Evolutionary conservation across 1,140 invertebrate genomes (phyloP), one percentile per base, ranked within the genome.

Genomic region (Brachystomella parvula): DNA sequence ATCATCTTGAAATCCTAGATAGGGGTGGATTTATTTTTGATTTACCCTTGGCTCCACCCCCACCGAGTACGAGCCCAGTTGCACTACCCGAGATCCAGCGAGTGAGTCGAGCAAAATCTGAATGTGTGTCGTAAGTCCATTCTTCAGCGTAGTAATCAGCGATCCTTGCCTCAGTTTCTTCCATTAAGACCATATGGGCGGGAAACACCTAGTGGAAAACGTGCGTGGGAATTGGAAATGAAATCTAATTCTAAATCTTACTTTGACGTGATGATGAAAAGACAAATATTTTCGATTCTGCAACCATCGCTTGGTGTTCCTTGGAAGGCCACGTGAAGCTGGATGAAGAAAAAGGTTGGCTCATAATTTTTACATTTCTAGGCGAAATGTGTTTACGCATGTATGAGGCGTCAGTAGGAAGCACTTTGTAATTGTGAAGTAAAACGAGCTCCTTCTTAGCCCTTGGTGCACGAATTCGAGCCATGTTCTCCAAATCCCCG

Each of bases 251-350:
- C 39, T 44, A 44, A 44, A 44, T 44, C n/a, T 44, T 24, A 69
- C 24, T 21, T 63, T 21, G 28, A 70, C 33, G 30, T 70, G 68
- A 53, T 70, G 68, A 53, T 70, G 68, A 35, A 63, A 61, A n/a
- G 1, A 21, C 12, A 70, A 12, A 53, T 61, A 67, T 15, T 35
- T 35, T 28, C 68, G 35, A 1, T 35, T 1, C 44, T 64, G 29
- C 2, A 70, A 17, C 68, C 68, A 70, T 0, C 0, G 2, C 39
- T 32, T 66, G 1, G 65, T 67, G 1, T 39, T 26, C 35, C 24
- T 30, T 24, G 60, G 60, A 12, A 31, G 28, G 31, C 26, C 60
- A 3, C 35, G n/a, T 21, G 26, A 6, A 9, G 30, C 53, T 57
- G 24, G 6, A 15, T 9, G 28, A 57, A 57, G 21, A 15, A 47